Evolutionary conservation across 2,113 vertebrate species (phyloP).

Genomic region (Rhodinocichla rosea): DNA sequence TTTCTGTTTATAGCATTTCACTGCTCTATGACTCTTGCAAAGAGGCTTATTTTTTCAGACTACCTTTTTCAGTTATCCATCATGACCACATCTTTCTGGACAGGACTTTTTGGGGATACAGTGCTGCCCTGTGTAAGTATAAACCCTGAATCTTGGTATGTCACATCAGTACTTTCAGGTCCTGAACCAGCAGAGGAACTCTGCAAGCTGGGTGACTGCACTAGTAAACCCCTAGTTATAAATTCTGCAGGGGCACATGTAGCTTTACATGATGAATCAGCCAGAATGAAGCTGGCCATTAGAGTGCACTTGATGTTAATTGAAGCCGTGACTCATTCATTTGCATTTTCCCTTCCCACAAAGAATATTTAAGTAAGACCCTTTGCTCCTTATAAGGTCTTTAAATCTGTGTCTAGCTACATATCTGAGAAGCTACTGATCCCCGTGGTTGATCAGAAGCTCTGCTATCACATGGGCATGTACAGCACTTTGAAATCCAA

Average conservation of each 20-base stretch:
- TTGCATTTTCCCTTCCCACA: constrained; percentile 9
- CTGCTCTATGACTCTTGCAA: neutral
- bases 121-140: neutral
- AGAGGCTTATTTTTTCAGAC: neutral
- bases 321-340: constrained; percentile 46
- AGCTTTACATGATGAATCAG: constrained; percentile 26
- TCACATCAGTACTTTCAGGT: neutral
- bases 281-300: neutral
- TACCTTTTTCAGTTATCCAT: neutral
- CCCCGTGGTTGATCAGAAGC: neutral
- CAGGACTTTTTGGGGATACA: neutral
- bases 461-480: neutral
- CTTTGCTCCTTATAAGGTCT: neutral
- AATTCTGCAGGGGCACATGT: neutral
- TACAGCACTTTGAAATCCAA: neutral
- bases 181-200: neutral
- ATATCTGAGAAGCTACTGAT: neutral
- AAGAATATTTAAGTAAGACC: neutral
- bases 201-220: neutral
- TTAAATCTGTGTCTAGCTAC: neutral
- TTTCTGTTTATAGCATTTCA: neutral
- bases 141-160: neutral
- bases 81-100: neutral
- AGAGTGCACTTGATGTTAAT: constrained; percentile 40
- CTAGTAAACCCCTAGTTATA: neutral